phyloP scores from a whole-genome alignment of 2,888 invertebrate genomes.

The Selenia dentaria region DNA sequence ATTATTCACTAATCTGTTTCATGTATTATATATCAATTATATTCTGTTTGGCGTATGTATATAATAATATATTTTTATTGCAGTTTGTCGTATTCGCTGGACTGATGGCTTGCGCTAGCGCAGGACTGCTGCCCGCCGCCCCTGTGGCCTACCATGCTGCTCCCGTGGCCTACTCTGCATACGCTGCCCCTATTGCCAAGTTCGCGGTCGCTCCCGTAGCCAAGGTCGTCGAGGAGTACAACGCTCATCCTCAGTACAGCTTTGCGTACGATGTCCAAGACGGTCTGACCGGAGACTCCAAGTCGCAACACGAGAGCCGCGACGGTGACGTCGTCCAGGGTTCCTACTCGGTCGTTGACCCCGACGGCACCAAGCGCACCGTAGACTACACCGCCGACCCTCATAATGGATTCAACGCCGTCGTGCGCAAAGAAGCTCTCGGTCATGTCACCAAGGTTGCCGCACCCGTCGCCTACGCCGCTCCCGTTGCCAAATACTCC shows the following conservation, averaged over 20 bases:
- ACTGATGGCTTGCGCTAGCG: slow-evolving; percentile 37
- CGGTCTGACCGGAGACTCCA: slow-evolving; percentile 69
- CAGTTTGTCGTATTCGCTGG: slow-evolving; percentile 40
- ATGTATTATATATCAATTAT: too few species aligned
- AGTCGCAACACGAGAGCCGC: slow-evolving; percentile 78
- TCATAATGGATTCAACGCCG: slow-evolving; percentile 78
- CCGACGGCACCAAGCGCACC: slow-evolving; percentile 78
- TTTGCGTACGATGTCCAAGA: slow-evolving; percentile 82
- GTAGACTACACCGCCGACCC: slow-evolving; percentile 80
- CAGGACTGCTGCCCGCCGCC: slow-evolving; percentile 40
- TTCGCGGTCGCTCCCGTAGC: slow-evolving; percentile 39
- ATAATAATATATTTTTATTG: too few species aligned
- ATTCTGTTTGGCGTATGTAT: too few species aligned
- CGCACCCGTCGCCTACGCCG: slow-evolving; percentile 37
- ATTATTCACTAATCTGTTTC: too few species aligned
- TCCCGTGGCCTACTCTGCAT: slow-evolving; percentile 39
- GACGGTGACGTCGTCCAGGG: slow-evolving; percentile 82
- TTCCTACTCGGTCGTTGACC: slow-evolving; percentile 78
- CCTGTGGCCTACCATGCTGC: slow-evolving; percentile 30
- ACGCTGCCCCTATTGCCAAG: slow-evolving; percentile 52
- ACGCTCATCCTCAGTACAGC: slow-evolving; percentile 72
- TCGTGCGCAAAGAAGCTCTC: slow-evolving; percentile 73
- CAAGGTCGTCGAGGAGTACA: slow-evolving; percentile 46
- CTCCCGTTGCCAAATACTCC: slow-evolving; percentile 39
- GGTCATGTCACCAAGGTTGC: slow-evolving; percentile 52